phyloP scores from a whole-genome alignment of 2,797 vertebrate species.

The Epinephelus coioides region DNA sequence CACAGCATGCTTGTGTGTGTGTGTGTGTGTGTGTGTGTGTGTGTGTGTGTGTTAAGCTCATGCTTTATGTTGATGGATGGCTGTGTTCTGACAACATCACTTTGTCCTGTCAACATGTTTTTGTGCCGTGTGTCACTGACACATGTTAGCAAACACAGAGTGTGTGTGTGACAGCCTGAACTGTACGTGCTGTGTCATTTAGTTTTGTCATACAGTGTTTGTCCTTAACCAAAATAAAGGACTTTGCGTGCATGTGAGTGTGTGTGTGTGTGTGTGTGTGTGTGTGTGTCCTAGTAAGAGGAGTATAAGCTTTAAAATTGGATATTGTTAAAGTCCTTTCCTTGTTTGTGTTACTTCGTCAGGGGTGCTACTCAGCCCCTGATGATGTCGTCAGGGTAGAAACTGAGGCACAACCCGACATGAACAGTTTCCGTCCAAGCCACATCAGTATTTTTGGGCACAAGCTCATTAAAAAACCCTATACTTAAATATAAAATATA shows the following conservation, averaged over 20 bases:
- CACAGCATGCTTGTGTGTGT: not conserved
- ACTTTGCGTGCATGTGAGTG: not conserved
- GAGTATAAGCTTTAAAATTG: not conserved
- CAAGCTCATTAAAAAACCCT: too few relatives aligned
- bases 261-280: not conserved
- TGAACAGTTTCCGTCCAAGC: too few relatives aligned
- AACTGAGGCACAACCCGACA: too few relatives aligned
- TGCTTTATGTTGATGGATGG: slow-evolving; percentile 10
- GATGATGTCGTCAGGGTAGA: too few relatives aligned
- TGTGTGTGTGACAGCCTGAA: not conserved
- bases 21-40: slow-evolving; percentile 13
- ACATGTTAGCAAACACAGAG: not conserved
- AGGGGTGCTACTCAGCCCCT: too few relatives aligned
- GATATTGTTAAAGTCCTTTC: not conserved
- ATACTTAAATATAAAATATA: too few relatives aligned
- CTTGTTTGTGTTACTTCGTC: too few relatives aligned
- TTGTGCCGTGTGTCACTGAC: not conserved
- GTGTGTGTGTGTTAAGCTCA: not conserved
- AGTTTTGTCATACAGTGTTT: not conserved
- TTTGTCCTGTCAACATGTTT: not conserved
- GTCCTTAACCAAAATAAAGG: not conserved
- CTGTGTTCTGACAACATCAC: not conserved
- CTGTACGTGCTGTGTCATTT: not conserved
- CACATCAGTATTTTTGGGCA: too few relatives aligned
- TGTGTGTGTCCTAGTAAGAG: not conserved